Evolutionary conservation across 2,888 invertebrate genomes (phyloP).

Genomic region (Metacarcinus magister): DNA sequence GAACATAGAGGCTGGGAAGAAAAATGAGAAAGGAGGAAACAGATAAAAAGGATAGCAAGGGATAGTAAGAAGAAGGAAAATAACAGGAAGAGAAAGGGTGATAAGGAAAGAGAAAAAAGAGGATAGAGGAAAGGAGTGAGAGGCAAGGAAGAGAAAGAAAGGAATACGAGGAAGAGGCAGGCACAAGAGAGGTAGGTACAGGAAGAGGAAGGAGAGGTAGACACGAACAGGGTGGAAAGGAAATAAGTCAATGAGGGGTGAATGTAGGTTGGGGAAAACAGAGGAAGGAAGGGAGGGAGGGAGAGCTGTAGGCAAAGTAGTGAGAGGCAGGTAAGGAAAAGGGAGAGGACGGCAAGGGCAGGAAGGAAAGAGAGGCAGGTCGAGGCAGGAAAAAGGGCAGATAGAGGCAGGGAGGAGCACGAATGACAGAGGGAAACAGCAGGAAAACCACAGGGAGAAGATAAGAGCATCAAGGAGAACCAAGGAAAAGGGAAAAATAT

Average conservation of each 20-base stretch:
- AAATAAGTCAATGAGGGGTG: neutral
- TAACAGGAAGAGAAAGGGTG: no score
- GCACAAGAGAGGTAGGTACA: neutral
- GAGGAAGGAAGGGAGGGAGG: neutral
- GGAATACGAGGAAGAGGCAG: neutral
- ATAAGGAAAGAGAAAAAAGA: no score
- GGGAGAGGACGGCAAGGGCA: neutral
- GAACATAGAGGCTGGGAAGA: no score
- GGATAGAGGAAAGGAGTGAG: no score
- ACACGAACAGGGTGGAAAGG: neutral
- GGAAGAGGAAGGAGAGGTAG: neutral
- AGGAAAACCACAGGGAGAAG: neutral
- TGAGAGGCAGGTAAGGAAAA: neutral
- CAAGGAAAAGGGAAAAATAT: neutral
- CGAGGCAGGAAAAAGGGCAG: neutral
- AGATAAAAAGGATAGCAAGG: no score
- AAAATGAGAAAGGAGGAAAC: no score
- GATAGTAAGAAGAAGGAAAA: no score
- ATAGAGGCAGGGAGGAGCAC: neutral
- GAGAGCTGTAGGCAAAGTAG: no score
- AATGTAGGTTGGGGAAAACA: neutral
- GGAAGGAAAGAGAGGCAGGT: constrained; percentile 16
- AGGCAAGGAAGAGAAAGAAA: neutral
- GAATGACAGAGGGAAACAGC: no score
- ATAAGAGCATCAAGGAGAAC: neutral